Percentiles rank a stretch among this genome's conserved stretches.
Evolutionary conservation across 2,888 invertebrate species (phyloP).

Genomic region (Cataglyphis livida): DNA sequence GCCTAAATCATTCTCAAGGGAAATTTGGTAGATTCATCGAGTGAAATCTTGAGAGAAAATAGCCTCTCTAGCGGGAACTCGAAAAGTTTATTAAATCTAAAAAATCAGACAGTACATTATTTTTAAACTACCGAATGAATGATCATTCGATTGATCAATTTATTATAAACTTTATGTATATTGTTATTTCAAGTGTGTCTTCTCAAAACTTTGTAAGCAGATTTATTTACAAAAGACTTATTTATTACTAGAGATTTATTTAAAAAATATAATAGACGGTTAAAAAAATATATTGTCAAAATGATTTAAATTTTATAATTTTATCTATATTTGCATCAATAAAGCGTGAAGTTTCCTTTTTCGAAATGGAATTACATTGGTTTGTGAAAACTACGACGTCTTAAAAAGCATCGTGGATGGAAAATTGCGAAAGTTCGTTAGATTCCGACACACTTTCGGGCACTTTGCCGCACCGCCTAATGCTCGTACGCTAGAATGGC

Average conservation of each 20-base stretch:
- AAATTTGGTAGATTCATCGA: slow-evolving; percentile 18
- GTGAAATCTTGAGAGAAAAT: slow-evolving; percentile 27
- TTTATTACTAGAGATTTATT: background rate
- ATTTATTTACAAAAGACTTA: background rate
- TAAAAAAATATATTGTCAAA: background rate
- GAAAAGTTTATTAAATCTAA: background rate
- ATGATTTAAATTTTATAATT: background rate
- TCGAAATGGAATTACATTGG: background rate
- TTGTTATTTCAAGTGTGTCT: background rate
- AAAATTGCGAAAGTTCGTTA: slow-evolving; percentile 63
- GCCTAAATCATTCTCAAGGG: slow-evolving; percentile 2
- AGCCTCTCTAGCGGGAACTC: background rate
- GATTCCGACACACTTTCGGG: slow-evolving; percentile 40
- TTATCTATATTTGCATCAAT: background rate
- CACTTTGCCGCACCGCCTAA: slow-evolving; percentile 37
- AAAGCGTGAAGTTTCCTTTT: background rate
- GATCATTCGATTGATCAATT: background rate
- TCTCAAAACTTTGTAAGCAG: background rate
- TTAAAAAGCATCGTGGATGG: slow-evolving; percentile 40
- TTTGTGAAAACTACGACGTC: background rate
- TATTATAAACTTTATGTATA: background rate
- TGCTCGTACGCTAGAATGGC: slow-evolving; percentile 43
- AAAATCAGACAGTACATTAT: background rate
- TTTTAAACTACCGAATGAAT: background rate
- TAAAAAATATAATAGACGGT: background rate